phyloP scores from a whole-genome alignment of 1,140 invertebrate genomes.

The Sarcophaga bullata region DNA sequence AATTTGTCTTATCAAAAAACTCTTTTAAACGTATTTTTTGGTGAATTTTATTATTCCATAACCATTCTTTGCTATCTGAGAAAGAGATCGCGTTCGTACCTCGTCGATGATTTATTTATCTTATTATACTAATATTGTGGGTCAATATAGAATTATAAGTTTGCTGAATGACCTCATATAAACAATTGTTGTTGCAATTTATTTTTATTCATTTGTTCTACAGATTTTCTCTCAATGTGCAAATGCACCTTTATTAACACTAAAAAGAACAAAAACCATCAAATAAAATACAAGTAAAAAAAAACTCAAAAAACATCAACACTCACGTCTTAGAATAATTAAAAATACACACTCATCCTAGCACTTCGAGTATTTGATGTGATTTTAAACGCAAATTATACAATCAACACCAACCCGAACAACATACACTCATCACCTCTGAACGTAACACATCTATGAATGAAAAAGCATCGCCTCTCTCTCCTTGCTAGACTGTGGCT shows the following conservation, averaged over 20 bases:
- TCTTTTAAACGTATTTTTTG: no score
- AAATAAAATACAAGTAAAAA: not conserved
- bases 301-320: not conserved
- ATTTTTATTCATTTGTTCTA: not conserved
- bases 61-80: no score
- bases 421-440: no score
- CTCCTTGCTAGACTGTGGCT: not conserved
- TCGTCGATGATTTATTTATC: conserved; percentile 21
- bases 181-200: conserved; percentile 3
- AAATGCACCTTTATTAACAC: conserved; percentile 42
- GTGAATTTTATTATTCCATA: no score
- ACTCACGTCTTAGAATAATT: not conserved
- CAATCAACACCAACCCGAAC: no score
- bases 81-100: no score
- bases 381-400: no score
- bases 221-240: not conserved
- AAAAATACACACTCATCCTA: not conserved
- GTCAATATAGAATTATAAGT: conserved; percentile 65
- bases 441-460: no score
- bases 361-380: not conserved
- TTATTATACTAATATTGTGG: conserved; percentile 53
- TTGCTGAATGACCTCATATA: conserved; percentile 54
- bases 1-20: no score
- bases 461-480: not conserved
- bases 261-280: not conserved